Evolutionary conservation across 2,797 vertebrate genomes (phyloP).

Genomic region (Eurystomus glaucurus): DNA sequence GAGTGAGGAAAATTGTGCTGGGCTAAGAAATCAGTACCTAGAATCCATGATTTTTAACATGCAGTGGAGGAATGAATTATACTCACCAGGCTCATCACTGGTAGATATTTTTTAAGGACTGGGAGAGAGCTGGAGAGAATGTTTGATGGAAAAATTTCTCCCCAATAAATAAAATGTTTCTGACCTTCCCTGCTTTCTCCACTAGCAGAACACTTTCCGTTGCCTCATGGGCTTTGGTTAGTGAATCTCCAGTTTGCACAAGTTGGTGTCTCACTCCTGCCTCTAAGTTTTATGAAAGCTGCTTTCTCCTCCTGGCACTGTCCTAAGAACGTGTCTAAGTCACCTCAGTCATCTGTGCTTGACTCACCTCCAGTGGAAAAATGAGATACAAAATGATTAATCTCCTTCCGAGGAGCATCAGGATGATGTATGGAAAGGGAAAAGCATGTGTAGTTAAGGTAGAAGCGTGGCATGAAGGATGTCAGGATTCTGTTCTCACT

Average conservation of each 20-base stretch:
- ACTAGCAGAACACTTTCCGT: background rate
- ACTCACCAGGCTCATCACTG: background rate
- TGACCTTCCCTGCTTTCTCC: background rate
- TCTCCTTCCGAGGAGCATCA: conserved; percentile 7
- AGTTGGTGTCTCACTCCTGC: background rate
- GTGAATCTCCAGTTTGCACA: background rate
- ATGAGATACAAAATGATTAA: conserved; percentile 9
- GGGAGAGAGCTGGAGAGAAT: background rate
- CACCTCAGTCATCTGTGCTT: conserved; percentile 40
- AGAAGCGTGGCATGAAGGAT: background rate
- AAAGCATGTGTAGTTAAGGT: background rate
- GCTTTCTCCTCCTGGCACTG: conserved; percentile 28
- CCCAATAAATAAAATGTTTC: background rate
- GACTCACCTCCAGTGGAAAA: conserved; percentile 46
- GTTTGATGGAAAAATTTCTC: background rate
- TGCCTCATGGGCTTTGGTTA: background rate
- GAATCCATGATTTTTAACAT: background rate
- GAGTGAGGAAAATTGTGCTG: background rate
- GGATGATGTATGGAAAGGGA: conserved; percentile 32
- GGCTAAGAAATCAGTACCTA: background rate
- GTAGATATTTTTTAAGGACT: background rate
- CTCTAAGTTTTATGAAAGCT: background rate
- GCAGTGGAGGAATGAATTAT: background rate
- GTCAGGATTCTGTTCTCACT: background rate
- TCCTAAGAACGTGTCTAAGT: conserved; percentile 12